These are phyloP conservation scores for Chlorocebus sabaeus DNA, from an alignment of 2,113 vertebrate genomes.

Conservation along the genomic window DNA sequence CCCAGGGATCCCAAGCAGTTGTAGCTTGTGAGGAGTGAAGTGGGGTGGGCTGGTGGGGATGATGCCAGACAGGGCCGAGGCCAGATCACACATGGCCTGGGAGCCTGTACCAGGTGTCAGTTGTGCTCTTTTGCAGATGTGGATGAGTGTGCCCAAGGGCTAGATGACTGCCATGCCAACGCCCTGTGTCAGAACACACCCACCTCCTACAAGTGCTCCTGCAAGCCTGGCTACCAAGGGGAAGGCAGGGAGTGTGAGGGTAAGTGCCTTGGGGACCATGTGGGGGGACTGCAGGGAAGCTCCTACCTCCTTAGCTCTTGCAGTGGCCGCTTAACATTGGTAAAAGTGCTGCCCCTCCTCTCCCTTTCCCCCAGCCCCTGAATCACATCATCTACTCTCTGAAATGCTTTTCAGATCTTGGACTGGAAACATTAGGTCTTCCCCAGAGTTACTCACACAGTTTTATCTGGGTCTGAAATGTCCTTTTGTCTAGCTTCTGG, in stretches of 20 bases:
- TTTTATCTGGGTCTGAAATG: conserved; percentile 3
- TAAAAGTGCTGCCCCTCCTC: background rate
- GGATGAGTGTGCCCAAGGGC: conserved; percentile 92
- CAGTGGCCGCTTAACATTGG: background rate
- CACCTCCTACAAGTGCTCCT: conserved; percentile 94
- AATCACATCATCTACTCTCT: background rate
- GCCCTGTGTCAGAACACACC: conserved; percentile 95
- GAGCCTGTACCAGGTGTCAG: background rate
- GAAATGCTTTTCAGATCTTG: background rate
- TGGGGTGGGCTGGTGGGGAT: background rate
- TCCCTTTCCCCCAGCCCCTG: background rate
- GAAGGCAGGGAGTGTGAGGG: conserved; percentile 92
- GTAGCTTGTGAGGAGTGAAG: background rate
- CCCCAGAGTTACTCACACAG: background rate
- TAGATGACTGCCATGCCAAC: conserved; percentile 94
- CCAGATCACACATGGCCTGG: background rate
- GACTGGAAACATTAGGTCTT: background rate
- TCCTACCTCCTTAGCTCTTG: background rate
- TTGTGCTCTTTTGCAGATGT: conserved; percentile 86
- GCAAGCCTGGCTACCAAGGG: conserved; percentile 93
- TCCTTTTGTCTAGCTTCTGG: conserved; percentile 11
- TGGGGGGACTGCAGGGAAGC: background rate
- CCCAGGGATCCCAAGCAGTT: background rate
- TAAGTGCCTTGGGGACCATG: conserved; percentile 65
- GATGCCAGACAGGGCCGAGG: background rate